Base-by-base conservation (phyloP, 2,113 vertebrate species). In the Falco punctatus region DNA sequence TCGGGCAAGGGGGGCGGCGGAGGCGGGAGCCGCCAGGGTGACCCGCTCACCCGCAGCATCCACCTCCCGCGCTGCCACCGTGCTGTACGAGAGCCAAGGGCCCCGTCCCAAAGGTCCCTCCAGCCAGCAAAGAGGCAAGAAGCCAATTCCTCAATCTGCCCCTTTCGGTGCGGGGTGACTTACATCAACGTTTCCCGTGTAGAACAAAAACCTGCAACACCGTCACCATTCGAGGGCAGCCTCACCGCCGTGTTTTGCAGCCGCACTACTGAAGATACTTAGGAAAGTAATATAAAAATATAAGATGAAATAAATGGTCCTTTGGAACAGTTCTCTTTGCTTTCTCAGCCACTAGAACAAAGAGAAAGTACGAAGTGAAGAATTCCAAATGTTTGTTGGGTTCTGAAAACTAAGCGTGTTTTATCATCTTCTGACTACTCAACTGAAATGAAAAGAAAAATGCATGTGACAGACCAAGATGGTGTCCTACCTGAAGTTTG, bases 1-100 rank as follows among this genome's bases (percentile, higher is more conserved):
- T 13, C 15, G 54, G 62, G 17, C 70, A 16, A 16, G 33, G 35
- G n/a, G 21, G 22, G 33, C 42, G 6, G n/a, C 1, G 48, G 89
- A n/a, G 52, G 40, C 48, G 33, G 18, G 38, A 80, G n/a, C 62
- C 6, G 10, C 38, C 28, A 3, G 17, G 52, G 33, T 20, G 77
- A 73, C 9, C 75, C 54, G 0, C 44, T 70, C 54, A 0, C 4
- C 1, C 1, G 30, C 73, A 14, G 1, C 18, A n/a, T 28, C 69
- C 72, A 7, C 23, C 80, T 22, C 40, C 30, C 15, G 6, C 21
- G 54, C 81, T 61, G 78, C 49, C 83, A 61, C 67, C 71, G 1
- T 5, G 2, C 64, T 9, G 15, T 22, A 1, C 4, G 78, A 38
- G 30, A 44, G 77, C 2, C 26, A 4, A 33, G 27, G 72, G 58